phyloP scores from a whole-genome alignment of 2,888 invertebrate species.

The Drosophila nr. medialis region DNA sequence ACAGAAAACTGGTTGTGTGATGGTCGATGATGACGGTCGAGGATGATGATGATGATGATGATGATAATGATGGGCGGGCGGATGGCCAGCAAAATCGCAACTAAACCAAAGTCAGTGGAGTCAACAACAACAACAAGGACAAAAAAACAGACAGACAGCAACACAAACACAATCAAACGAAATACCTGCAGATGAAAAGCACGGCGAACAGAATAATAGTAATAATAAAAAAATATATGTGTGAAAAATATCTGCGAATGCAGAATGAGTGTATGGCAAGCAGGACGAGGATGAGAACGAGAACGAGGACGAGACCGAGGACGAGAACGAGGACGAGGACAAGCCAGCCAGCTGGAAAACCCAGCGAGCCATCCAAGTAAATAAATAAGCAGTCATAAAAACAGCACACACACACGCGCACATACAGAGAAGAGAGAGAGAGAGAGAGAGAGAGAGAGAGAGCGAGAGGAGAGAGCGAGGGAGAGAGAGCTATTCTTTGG shows the following conservation, averaged over 20 bases:
- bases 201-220: slow-evolving; percentile 14
- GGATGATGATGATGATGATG: background rate
- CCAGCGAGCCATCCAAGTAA: slow-evolving; percentile 73
- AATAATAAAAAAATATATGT: slow-evolving; percentile 47
- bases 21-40: slow-evolving; percentile 16
- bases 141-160: slow-evolving; percentile 6
- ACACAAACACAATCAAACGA: slow-evolving; percentile 11
- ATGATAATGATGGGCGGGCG: background rate
- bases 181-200: slow-evolving; percentile 15
- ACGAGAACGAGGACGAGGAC: slow-evolving; percentile 38
- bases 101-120: slow-evolving; percentile 22
- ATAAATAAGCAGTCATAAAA: slow-evolving; percentile 80
- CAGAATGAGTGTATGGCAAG: background rate
- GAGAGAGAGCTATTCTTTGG: slow-evolving; percentile 38
- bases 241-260: slow-evolving; percentile 66
- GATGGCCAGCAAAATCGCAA: slow-evolving; percentile 57
- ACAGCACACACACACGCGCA: slow-evolving; percentile 39
- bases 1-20: background rate
- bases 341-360: slow-evolving; percentile 75
- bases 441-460: background rate
- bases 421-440: slow-evolving; percentile 11
- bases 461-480: background rate
- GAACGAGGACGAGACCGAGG: slow-evolving; percentile 36
- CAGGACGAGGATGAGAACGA: background rate
- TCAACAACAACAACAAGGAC: slow-evolving; percentile 25